Base-by-base conservation (phyloP, 2,113 vertebrate genomes). In the Mirounga angustirostris region DNA sequence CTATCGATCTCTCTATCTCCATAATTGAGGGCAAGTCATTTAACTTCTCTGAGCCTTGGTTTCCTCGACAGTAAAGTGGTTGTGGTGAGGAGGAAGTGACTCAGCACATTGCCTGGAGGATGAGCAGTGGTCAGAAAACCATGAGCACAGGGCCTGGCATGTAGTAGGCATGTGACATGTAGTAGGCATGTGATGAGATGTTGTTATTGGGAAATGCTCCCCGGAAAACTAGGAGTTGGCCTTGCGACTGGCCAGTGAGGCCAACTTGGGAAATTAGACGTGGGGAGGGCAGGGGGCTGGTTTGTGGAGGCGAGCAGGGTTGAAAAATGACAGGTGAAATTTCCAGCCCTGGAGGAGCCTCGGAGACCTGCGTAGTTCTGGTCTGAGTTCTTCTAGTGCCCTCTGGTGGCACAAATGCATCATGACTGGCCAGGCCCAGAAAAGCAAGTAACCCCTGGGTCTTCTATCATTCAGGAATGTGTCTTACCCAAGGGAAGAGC, bases 341-440 rank as follows among this genome's bases (percentile, higher is more conserved):
- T 87, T 79, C 43, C 86, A 58, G 46, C 46, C 16, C 0, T 16
- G 18, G 69, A 10, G 0, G 36, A 28, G 56, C 36, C 19, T 4
- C 12, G 12, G 24, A 67, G 46, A 28, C 43, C 12, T n/a, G 59
- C 46, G 1, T 4, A 5, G 18, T 67, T 87, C 88, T 82, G 46
- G 36, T 90, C 50, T 94, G 78, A 78, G 58, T 94, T 94, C 79
- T 65, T 96, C 28, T 85, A 18, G 46, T 10, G 88, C 96, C 97
- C 97, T 97, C 98, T 98, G 26, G 96, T 98, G 98, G 95, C 65
- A 1, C 21, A n/a, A 5, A 5, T 69, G 50, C 26, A n/a, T 93
- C 91, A 98, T 93, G 81, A 93, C 95, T 21, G 33, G 22, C 19
- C 36, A 90, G 58, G 36, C 54, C 56, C 2, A 0, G 59, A 52